Evolutionary conservation across 2,888 invertebrate species (phyloP).

Genomic region (Tetragonisca angustula): DNA sequence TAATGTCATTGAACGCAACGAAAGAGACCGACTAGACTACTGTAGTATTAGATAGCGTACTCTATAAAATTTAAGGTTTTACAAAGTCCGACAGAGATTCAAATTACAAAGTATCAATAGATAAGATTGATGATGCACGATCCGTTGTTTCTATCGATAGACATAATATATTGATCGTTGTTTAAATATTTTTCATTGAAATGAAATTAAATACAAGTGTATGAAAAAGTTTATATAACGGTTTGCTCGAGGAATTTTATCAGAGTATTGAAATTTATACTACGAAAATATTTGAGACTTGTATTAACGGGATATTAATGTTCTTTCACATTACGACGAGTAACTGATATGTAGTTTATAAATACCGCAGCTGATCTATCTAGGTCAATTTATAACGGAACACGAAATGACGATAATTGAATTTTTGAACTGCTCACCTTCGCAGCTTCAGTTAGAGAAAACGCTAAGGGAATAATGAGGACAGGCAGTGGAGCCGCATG

Average conservation of each 20-base stretch:
- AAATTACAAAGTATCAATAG: background rate
- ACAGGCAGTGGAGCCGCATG: constrained; percentile 77
- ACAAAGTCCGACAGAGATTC: background rate
- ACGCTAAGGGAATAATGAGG: constrained; percentile 81
- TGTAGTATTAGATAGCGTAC: background rate
- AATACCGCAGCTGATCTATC: background rate
- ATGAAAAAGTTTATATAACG: background rate
- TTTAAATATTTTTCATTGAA: background rate
- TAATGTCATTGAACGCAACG: background rate
- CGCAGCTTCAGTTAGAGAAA: constrained; percentile 73
- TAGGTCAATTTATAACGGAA: constrained; percentile 18
- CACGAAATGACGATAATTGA: constrained; percentile 74
- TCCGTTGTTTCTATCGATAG: background rate
- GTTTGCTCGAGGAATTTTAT: background rate
- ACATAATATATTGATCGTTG: background rate
- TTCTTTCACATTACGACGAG: background rate
- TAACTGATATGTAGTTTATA: background rate
- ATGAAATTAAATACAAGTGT: background rate
- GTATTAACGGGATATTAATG: background rate
- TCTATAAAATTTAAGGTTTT: background rate
- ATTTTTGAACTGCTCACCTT: constrained; percentile 77
- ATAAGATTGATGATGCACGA: background rate
- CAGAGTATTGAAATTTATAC: background rate
- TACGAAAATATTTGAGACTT: background rate
- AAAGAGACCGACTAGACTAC: background rate